Conservation (phyloP, 2,113 vertebrate species). For the Sphyrna mokarran region DNA sequence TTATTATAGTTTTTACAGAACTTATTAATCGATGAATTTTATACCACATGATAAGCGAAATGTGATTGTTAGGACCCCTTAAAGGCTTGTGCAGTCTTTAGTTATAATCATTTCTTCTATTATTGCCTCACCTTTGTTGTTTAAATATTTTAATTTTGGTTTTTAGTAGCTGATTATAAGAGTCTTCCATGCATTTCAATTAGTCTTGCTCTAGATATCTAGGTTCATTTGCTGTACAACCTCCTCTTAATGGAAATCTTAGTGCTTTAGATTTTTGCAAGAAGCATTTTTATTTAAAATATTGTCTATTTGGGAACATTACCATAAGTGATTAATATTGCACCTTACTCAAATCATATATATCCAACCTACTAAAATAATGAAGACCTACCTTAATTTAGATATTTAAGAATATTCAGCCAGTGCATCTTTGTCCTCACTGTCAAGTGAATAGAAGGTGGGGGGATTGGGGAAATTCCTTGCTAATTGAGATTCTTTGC, state of each 20-base stretch:
- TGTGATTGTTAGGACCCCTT: too few species aligned
- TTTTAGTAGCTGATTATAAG: neutral
- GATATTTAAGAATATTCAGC: neutral
- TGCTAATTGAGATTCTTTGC: constrained; percentile 38
- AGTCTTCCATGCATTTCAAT: neutral
- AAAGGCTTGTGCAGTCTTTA: neutral
- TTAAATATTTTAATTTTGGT: neutral
- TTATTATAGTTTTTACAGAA: too few species aligned
- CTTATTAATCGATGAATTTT: neutral
- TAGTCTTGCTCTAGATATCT: neutral
- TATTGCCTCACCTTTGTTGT: neutral
- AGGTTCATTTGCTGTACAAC: neutral
- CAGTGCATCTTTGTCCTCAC: neutral
- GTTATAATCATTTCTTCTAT: neutral
- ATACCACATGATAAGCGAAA: neutral
- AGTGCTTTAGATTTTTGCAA: neutral
- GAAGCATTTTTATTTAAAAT: neutral
- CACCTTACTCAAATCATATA: neutral
- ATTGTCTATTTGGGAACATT: neutral
- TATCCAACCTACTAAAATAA: neutral
- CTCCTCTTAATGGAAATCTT: neutral
- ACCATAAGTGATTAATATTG: neutral
- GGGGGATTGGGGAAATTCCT: constrained; percentile 25
- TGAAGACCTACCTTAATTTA: too few species aligned
- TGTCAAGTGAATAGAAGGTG: neutral